These are phyloP conservation scores for Tuberolachnus salignus DNA, from an alignment of 2,888 invertebrate genomes.

Conservation along the genomic window DNA sequence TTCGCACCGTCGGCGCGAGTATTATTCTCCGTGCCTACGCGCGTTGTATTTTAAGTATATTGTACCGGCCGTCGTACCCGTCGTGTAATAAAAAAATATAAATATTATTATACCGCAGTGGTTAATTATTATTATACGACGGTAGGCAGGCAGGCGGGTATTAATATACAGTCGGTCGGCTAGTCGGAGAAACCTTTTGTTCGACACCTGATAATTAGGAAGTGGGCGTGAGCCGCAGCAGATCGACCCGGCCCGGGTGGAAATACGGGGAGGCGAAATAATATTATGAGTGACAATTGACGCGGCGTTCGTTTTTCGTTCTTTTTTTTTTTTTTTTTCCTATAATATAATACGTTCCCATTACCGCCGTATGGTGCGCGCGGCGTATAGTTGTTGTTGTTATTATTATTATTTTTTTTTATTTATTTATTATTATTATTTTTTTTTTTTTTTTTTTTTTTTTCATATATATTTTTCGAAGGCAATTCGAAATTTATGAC, in stretches of 20 bases:
- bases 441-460: slow-evolving; percentile 34
- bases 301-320: neutral
- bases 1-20: too few relatives aligned
- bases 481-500: slow-evolving; percentile 42
- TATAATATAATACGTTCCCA: slow-evolving; percentile 24
- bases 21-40: too few relatives aligned
- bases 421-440: neutral
- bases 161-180: slow-evolving; percentile 4
- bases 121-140: too few relatives aligned
- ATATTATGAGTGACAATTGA: slow-evolving; percentile 55
- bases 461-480: slow-evolving; percentile 13
- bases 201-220: slow-evolving; percentile 54
- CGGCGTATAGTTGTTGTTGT: neutral
- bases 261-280: neutral
- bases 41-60: too few relatives aligned
- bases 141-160: too few relatives aligned
- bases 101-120: too few relatives aligned
- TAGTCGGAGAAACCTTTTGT: slow-evolving; percentile 48
- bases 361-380: slow-evolving; percentile 13
- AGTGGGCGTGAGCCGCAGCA: slow-evolving; percentile 25
- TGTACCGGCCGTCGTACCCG: too few relatives aligned
- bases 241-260: too few relatives aligned
- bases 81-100: too few relatives aligned
- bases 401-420: slow-evolving; percentile 16
- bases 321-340: neutral